Base-by-base conservation (phyloP, 2,797 vertebrate genomes). In the Tympanoctomys barrerae region DNA sequence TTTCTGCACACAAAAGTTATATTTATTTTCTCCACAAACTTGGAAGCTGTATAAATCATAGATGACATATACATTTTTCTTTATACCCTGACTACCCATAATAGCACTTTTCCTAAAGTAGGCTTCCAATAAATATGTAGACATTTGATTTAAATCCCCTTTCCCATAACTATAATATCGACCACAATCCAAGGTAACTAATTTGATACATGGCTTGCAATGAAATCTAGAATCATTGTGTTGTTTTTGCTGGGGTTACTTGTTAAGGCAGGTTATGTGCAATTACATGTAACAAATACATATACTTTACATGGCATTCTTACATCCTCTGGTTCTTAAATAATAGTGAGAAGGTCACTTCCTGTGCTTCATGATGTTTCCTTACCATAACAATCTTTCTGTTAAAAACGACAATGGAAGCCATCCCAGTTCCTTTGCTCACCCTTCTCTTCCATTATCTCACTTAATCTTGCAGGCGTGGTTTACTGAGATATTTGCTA, bases 81-180 rank as follows among this genome's bases (percentile, higher is more conserved):
- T 62, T 61, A 39, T 12, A 68, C 16, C 10, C 10, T 73, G 39
- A 80, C 46, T 86, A 1, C 4, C 54, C 10, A 71, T 46, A 70
- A 79, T 5, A 70, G 19, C 22, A 9, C n/a, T 36, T 62, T 42
- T 12, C 28, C 16, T 92, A 61, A 5, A 87, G 26, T 16, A 71
- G 24, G 4, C 4, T 90, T 22, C 46, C 46, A 18, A 19, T 70
- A 94, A 81, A n/a, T 57, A 77, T 14, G 16, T 31, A 36, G 8
- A 0, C 0, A 70, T 85, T 71, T 90, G 26, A 94, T 49, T 82
- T 89, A 77, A 94, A 78, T 68, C 11, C 13, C 16, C 22, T 87
- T 93, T 89, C 12, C 59, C 5, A 42, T 57, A 64, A 71, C 42
- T 9, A 22, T 83, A 85, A 96, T 84, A 33, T 73, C 88, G 57